A percentile compares a stretch with the other conserved stretches of the same genome.
These are phyloP conservation scores for Leuciscus idus DNA, from an alignment of 2,113 vertebrate species.

Conservation along the genomic window DNA sequence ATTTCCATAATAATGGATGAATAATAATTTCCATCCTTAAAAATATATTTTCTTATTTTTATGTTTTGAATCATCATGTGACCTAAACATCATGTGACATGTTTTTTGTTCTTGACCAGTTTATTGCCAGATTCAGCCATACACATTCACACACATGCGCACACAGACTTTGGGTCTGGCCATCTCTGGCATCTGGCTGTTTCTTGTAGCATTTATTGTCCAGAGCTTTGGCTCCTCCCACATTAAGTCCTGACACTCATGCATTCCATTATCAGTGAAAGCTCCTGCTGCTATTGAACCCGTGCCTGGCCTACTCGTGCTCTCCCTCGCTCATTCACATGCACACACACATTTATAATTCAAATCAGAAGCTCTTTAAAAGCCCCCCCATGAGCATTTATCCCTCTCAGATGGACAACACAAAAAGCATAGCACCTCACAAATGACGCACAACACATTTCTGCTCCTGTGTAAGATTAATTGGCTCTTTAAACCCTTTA, in stretches of 20 bases:
- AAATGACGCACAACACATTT: constrained; percentile 31
- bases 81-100: background rate
- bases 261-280: constrained; percentile 54
- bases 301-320: constrained; percentile 12
- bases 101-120: background rate
- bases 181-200: constrained; percentile 45
- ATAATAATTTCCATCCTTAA: background rate
- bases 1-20: background rate
- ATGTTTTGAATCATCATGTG: background rate
- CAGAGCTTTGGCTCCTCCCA: constrained; percentile 49
- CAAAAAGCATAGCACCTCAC: constrained; percentile 27
- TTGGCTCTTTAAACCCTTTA: constrained; percentile 3
- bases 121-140: background rate
- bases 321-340: constrained; percentile 31
- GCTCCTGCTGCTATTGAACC: constrained; percentile 46
- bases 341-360: constrained; percentile 51
- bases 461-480: background rate
- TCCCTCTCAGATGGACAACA: constrained; percentile 45
- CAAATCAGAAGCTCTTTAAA: constrained; percentile 48
- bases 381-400: constrained; percentile 52
- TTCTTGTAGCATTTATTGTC: constrained; percentile 53
- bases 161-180: constrained; percentile 41
- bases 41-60: background rate
- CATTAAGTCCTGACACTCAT: constrained; percentile 48
- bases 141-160: background rate